Conservation (phyloP, 2,113 vertebrate species). For the rabbit (Oryctolagus cuniculus) region DNA sequence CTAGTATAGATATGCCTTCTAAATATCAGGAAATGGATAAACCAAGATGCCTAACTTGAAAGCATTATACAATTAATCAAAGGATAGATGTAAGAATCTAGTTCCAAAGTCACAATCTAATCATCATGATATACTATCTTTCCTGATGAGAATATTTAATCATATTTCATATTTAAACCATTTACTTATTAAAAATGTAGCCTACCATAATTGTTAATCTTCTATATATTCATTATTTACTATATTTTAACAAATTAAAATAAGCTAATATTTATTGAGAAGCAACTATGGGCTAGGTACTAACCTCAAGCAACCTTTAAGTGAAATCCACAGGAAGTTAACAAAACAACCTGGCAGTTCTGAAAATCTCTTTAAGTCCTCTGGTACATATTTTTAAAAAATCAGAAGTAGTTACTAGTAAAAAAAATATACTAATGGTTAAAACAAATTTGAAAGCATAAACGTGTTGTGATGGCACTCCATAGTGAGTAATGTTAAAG, state of each 20-base stretch:
- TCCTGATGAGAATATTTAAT: neutral
- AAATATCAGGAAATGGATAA: neutral
- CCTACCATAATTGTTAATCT: neutral
- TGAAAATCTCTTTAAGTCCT: too few species aligned
- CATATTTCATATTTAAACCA: neutral
- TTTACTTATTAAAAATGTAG: neutral
- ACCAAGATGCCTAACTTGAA: neutral
- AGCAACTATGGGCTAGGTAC: neutral
- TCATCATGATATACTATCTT: neutral
- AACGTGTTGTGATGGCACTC: too few species aligned
- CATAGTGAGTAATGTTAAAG: too few species aligned
- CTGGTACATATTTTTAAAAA: too few species aligned
- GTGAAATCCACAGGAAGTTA: too few species aligned
- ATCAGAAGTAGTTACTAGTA: too few species aligned
- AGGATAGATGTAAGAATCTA: neutral
- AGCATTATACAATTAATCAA: neutral
- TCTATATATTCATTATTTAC: neutral
- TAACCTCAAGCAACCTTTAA: too few species aligned
- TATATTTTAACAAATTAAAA: neutral
- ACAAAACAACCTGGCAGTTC: too few species aligned
- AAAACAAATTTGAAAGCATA: too few species aligned
- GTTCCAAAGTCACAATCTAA: neutral
- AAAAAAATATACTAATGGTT: too few species aligned
- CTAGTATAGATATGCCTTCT: neutral
- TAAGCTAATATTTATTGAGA: neutral